Evolutionary conservation across 2,888 invertebrate genomes (phyloP).

Genomic region (Oxyteleia sp.): DNA sequence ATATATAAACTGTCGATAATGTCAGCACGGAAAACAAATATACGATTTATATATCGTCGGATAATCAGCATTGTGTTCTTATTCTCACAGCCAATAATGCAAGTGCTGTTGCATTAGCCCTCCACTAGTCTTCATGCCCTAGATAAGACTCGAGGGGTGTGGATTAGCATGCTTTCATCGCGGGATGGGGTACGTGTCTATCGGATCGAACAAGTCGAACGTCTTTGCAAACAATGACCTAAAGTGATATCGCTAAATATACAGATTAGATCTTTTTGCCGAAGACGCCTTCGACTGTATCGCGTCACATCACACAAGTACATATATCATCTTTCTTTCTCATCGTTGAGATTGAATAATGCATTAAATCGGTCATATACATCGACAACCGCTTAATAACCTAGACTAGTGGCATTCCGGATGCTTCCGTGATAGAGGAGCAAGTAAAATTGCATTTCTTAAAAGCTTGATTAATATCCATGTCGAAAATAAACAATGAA

Average conservation of each 20-base stretch:
- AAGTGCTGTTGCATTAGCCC: constrained; percentile 61
- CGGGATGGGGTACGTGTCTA: constrained; percentile 36
- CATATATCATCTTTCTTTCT: constrained; percentile 33
- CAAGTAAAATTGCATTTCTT: constrained; percentile 26
- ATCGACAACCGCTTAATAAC: constrained; percentile 34
- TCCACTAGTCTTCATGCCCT: constrained; percentile 66
- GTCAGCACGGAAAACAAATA: constrained; percentile 9
- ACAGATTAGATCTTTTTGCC: constrained; percentile 18
- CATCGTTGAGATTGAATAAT: constrained; percentile 31
- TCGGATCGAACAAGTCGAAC: constrained; percentile 35
- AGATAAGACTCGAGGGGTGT: constrained; percentile 47
- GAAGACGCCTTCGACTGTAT: constrained; percentile 15
- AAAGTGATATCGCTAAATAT: constrained; percentile 9
- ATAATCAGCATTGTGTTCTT: constrained; percentile 56
- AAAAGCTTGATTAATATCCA: not conserved
- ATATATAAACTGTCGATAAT: constrained; percentile 53
- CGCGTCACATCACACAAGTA: not conserved
- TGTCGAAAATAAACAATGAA: too few relatives aligned
- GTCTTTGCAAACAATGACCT: constrained; percentile 15
- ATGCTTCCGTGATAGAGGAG: constrained; percentile 28
- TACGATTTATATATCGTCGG: constrained; percentile 44
- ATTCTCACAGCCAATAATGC: constrained; percentile 62
- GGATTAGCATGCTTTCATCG: constrained; percentile 59
- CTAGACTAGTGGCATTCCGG: constrained; percentile 46
- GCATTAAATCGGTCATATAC: constrained; percentile 27